Base-by-base conservation (phyloP, 2,888 invertebrate species). In the Trisateles emortualis region DNA sequence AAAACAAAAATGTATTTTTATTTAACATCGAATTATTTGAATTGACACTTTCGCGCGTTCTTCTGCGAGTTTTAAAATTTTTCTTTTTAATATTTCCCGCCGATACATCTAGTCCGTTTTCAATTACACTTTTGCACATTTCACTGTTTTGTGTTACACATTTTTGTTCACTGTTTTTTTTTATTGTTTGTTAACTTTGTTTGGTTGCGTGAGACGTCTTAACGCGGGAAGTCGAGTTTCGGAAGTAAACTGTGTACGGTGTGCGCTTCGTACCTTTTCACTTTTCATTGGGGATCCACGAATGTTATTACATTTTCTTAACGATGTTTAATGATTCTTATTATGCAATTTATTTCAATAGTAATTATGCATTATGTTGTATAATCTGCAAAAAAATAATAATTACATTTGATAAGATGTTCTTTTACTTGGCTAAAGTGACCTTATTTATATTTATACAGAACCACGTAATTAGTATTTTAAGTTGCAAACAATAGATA, bases 41-140 rank as follows among this genome's bases (percentile, higher is more conserved):
- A 52, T 55, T 4, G 40, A 17, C 51, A 65, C 42, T 46, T 44
- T 33, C 36, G 42, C 51, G 55, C 59, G 68, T 17, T 84, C 81
- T 88, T 87, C 86, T 82, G 53, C 86, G 78, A 52, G 80, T 85
- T 84, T 87, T 85, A 61, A 86, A 86, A 76, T 86, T 87, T 78
- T 80, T 80, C 55, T 66, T 71, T 73, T 80, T 71, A 72, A 74
- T 72, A 64, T 80, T 81, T 76, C 85, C 78, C 80, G 83, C 84
- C 79, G 74, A 76, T 62, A 75, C 79, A 78, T 81, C 68, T 40
- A 74, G 74, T 72, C 65, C 68, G 76, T 74, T 78, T 66, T 76
- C 66, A 46, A 39, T 78, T 74, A 74, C 78, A 74, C 76, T 69
- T 72, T 84, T 72, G 60, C 77, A 78, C 82, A 83, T 79, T 69